phyloP scores from a whole-genome alignment of 1,140 invertebrate genomes.

The Phortica variegata region DNA sequence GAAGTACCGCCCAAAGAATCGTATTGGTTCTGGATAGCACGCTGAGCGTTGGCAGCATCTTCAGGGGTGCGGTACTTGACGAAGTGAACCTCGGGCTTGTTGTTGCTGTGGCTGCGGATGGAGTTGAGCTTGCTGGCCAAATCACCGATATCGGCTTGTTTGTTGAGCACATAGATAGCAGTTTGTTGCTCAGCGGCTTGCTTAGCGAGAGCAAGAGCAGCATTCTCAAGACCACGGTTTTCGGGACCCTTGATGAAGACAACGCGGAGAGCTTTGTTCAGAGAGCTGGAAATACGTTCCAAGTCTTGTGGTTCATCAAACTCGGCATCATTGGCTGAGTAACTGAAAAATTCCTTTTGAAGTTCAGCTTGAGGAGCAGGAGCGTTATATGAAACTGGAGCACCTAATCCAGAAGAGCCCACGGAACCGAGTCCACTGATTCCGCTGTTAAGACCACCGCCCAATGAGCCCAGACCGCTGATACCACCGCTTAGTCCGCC shows the following conservation, averaged over 20 bases:
- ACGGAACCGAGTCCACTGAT: too few relatives aligned
- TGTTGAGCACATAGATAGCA: constrained; percentile 45
- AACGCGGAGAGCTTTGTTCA: constrained; percentile 42
- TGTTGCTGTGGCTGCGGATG: constrained; percentile 29
- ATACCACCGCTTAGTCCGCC: constrained; percentile 17
- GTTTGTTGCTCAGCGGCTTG: constrained; percentile 43
- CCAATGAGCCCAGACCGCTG: constrained; percentile 31
- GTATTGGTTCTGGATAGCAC: constrained; percentile 39
- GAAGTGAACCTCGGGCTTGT: constrained; percentile 46
- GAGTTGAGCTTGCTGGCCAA: constrained; percentile 35
- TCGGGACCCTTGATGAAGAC: constrained; percentile 52
- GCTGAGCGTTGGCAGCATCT: constrained; percentile 44
- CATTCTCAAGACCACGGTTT: constrained; percentile 41
- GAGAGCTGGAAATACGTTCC: constrained; percentile 21
- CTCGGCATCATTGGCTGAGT: constrained; percentile 33
- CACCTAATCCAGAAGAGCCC: constrained; percentile 1
- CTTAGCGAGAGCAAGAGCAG: constrained; percentile 37
- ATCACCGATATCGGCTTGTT: constrained; percentile 41
- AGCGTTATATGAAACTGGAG: constrained; percentile 29
- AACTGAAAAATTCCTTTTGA: constrained; percentile 43
- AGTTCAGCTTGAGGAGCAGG: constrained; percentile 36
- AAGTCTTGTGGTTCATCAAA: constrained; percentile 32
- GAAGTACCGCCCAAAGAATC: constrained; percentile 34
- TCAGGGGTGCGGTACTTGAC: constrained; percentile 45
- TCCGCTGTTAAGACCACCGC: constrained; percentile 11